Conservation (phyloP, 2,113 vertebrate genomes). For the Engraulis encrasicolus region DNA sequence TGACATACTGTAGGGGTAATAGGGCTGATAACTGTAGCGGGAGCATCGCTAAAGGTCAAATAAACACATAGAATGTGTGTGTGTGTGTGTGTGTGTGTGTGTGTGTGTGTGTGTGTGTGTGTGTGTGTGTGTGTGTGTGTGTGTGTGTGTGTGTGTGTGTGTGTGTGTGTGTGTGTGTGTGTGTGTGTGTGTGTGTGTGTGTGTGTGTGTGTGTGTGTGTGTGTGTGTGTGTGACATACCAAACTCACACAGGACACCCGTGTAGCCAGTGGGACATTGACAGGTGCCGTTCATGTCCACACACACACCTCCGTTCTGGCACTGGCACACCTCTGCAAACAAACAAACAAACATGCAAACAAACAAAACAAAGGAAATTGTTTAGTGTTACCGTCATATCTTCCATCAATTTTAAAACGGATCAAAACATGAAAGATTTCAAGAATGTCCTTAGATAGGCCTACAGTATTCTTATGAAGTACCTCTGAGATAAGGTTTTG, state of each 20-base stretch:
- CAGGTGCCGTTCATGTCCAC: conserved; percentile 84
- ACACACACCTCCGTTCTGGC: conserved; percentile 90
- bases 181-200: background rate
- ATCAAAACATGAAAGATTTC: conserved; percentile 30
- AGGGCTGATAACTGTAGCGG: too few relatives aligned
- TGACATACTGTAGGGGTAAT: too few relatives aligned
- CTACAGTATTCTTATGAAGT: too few relatives aligned
- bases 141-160: background rate
- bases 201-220: background rate
- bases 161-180: background rate
- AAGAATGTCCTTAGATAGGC: too few relatives aligned
- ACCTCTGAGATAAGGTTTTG: too few relatives aligned
- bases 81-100: background rate
- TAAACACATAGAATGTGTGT: background rate
- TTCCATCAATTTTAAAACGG: background rate
- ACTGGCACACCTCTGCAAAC: conserved; percentile 80
- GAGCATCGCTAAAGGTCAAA: too few relatives aligned
- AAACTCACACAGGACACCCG: conserved; percentile 91
- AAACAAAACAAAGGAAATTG: background rate
- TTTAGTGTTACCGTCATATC: background rate
- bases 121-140: background rate
- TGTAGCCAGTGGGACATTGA: conserved; percentile 89
- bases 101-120: background rate
- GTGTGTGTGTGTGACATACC: conserved; percentile 74
- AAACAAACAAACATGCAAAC: conserved; percentile 31